phyloP scores from a whole-genome alignment of 2,888 invertebrate species.

The Aphodius granarius region DNA sequence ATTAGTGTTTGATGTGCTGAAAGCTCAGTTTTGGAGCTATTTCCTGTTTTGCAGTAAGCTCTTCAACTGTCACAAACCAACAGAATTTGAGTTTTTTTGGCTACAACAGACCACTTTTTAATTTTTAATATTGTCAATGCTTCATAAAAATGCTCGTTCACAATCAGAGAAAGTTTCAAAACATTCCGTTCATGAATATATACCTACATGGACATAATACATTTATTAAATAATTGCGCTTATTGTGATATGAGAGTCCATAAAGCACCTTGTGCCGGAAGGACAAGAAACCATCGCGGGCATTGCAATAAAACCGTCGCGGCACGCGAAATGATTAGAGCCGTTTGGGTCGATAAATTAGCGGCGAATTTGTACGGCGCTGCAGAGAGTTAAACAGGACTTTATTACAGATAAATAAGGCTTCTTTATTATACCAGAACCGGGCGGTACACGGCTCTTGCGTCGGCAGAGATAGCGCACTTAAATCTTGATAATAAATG shows the following conservation, averaged over 20 bases:
- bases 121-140: no score
- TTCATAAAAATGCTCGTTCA: no score
- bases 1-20: no score
- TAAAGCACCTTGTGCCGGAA: not conserved
- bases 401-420: conserved; percentile 25
- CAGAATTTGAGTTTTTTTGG: no score
- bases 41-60: no score
- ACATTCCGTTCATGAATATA: no score
- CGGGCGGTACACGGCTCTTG: conserved; percentile 6
- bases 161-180: no score
- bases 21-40: no score
- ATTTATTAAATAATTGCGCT: not conserved
- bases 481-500: conserved; percentile 23
- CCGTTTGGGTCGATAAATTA: not conserved
- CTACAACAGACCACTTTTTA: no score
- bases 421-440: conserved; percentile 20
- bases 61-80: no score
- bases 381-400: conserved; percentile 5
- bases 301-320: not conserved
- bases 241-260: not conserved
- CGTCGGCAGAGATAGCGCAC: conserved; percentile 3
- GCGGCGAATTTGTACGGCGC: conserved; percentile 14
- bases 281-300: not conserved
- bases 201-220: not conserved
- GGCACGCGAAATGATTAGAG: not conserved